These are phyloP conservation scores for Nibea albiflora DNA, from an alignment of 2,113 vertebrate species.

Conservation along the genomic window DNA sequence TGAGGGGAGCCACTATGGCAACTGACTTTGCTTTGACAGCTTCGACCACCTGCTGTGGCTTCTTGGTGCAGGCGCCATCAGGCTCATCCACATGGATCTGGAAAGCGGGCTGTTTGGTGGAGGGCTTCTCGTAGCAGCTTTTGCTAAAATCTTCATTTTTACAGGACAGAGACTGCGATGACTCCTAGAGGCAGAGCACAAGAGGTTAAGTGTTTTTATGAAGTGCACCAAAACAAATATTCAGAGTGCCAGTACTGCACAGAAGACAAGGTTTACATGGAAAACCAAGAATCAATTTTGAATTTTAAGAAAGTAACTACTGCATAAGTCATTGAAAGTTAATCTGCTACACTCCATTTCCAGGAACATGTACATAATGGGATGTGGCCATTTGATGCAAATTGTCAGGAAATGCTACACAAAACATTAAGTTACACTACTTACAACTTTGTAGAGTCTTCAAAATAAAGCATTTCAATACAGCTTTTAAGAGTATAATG, in stretches of 20 bases:
- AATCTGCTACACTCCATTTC: neutral
- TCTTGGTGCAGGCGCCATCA: conserved; percentile 79
- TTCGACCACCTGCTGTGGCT: conserved; percentile 3
- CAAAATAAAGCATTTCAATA: neutral
- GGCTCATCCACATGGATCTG: conserved; percentile 90
- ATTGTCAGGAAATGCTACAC: neutral
- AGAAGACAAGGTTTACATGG: no score
- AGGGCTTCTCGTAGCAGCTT: conserved; percentile 78
- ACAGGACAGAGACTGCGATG: conserved; percentile 69
- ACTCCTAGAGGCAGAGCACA: conserved; percentile 66
- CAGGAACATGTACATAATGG: neutral
- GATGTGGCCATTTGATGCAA: neutral
- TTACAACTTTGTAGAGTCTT: no score
- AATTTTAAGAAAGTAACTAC: no score
- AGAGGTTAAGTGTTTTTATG: neutral
- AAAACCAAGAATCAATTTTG: no score
- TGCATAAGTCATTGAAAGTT: no score
- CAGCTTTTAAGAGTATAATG: no score
- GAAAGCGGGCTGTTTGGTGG: conserved; percentile 74
- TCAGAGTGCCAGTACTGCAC: neutral
- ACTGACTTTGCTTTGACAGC: conserved; percentile 50
- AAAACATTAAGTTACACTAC: no score
- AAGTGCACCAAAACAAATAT: neutral
- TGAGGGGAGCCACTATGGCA: conserved; percentile 68
- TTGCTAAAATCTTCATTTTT: conserved; percentile 82